These are phyloP conservation scores for Leptestheria dahalacensis DNA, from an alignment of 1,140 invertebrate genomes.

Conservation along the genomic window DNA sequence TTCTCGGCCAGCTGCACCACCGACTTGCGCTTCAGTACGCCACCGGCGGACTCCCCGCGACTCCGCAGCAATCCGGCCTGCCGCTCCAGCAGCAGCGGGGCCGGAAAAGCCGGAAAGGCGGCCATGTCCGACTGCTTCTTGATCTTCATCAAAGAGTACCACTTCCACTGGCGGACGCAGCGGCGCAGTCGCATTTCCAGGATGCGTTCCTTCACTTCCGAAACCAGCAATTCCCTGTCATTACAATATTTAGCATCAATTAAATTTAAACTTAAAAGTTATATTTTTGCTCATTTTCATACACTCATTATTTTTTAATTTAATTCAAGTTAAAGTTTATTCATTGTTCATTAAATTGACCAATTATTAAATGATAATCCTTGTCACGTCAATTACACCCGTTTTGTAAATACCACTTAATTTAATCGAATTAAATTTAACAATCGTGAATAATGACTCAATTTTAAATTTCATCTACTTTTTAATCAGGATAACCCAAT, in stretches of 20 bases:
- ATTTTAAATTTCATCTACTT: no score
- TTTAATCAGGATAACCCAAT: no score
- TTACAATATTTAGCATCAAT: background rate
- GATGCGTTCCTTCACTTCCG: background rate
- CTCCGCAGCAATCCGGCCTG: background rate
- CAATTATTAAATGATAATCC: background rate
- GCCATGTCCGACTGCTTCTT: background rate
- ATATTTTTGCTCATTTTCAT: no score
- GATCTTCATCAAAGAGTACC: background rate
- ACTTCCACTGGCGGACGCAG: background rate
- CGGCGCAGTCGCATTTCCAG: background rate
- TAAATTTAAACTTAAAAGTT: no score
- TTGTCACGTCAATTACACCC: no score
- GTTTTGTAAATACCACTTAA: no score
- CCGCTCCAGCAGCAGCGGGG: background rate
- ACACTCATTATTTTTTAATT: background rate
- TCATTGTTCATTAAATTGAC: background rate
- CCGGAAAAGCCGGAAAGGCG: slow-evolving; percentile 5
- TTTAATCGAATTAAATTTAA: no score
- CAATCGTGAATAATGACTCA: no score
- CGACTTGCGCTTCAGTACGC: slow-evolving; percentile 1
- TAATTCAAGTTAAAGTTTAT: background rate
- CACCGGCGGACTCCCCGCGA: background rate
- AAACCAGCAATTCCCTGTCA: slow-evolving; percentile 2
- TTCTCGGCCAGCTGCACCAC: background rate